Evolutionary conservation across 1,140 invertebrate genomes (phyloP).

Genomic region (Zaprionus tsacasi): DNA sequence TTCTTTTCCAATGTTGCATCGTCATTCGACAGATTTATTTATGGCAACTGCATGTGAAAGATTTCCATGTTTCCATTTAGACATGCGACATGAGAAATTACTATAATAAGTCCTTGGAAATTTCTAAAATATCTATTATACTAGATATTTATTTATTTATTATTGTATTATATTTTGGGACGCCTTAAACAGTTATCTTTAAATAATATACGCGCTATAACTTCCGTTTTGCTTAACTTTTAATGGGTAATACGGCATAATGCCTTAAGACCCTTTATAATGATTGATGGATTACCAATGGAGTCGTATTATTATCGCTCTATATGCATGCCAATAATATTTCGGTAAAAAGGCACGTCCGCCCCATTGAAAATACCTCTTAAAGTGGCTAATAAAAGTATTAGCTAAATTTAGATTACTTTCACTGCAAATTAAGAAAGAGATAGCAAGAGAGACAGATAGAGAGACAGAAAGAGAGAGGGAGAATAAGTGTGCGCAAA

Average conservation of each 20-base stretch:
- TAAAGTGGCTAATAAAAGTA: conserved; percentile 25
- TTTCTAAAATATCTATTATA: too few species aligned
- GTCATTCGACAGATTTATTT: conserved; percentile 30
- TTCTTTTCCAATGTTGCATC: conserved; percentile 4
- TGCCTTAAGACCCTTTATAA: not conserved
- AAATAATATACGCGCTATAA: not conserved
- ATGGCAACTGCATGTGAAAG: conserved; percentile 14
- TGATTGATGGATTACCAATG: not conserved
- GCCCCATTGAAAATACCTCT: conserved; percentile 15
- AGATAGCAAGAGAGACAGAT: conserved; percentile 17
- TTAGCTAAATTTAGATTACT: conserved; percentile 47
- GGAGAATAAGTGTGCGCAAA: conserved; percentile 19
- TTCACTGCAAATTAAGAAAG: conserved; percentile 17
- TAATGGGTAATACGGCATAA: not conserved
- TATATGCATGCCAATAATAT: not conserved
- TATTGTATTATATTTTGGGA: too few species aligned
- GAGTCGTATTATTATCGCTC: not conserved
- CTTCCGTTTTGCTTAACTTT: not conserved
- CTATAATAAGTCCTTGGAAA: not conserved
- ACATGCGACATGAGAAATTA: conserved; percentile 26
- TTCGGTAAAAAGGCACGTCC: conserved; percentile 14
- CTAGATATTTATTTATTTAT: too few species aligned
- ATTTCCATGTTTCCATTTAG: conserved; percentile 18
- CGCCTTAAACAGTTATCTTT: not conserved
- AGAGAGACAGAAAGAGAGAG: too few species aligned